Evolutionary conservation across 2,888 invertebrate genomes (phyloP).

Genomic region (Caenorhabditis plicata): DNA sequence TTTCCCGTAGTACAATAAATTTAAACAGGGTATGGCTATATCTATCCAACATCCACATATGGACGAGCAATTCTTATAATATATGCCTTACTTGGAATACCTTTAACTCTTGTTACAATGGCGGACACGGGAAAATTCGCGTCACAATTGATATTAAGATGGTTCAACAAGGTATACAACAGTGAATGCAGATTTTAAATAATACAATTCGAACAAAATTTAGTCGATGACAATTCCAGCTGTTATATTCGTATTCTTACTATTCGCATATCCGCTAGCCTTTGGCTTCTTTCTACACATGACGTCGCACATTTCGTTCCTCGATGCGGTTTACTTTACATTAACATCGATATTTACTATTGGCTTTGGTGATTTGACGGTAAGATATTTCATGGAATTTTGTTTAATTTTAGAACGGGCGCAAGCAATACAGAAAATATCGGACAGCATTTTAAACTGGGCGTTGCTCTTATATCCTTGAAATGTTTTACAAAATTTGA

Average conservation of each 20-base stretch:
- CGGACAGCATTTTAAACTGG: too few species aligned
- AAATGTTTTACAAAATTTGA: too few species aligned
- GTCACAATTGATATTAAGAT: slow-evolving; percentile 36
- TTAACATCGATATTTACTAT: slow-evolving; percentile 51
- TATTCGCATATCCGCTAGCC: slow-evolving; percentile 38
- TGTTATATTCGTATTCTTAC: slow-evolving; percentile 36
- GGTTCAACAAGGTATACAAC: slow-evolving; percentile 34
- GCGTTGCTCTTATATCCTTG: too few species aligned
- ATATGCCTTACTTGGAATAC: slow-evolving; percentile 48
- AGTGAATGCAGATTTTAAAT: neutral
- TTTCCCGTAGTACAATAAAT: too few species aligned
- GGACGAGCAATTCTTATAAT: slow-evolving; percentile 31
- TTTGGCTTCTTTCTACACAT: slow-evolving; percentile 37
- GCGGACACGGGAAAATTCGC: slow-evolving; percentile 52
- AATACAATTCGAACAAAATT: too few species aligned
- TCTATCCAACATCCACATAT: slow-evolving; percentile 33
- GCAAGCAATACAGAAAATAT: too few species aligned
- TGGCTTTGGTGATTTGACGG: slow-evolving; percentile 48
- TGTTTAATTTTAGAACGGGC: too few species aligned
- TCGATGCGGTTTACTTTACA: slow-evolving; percentile 48
- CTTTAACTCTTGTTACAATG: slow-evolving; percentile 48
- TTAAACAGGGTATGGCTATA: slow-evolving; percentile 45
- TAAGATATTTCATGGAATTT: too few species aligned
- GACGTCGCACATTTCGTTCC: slow-evolving; percentile 26
- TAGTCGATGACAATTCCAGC: slow-evolving; percentile 44